Base-by-base conservation (phyloP, 2,888 invertebrate genomes). In the Epirrhoe alternata region DNA sequence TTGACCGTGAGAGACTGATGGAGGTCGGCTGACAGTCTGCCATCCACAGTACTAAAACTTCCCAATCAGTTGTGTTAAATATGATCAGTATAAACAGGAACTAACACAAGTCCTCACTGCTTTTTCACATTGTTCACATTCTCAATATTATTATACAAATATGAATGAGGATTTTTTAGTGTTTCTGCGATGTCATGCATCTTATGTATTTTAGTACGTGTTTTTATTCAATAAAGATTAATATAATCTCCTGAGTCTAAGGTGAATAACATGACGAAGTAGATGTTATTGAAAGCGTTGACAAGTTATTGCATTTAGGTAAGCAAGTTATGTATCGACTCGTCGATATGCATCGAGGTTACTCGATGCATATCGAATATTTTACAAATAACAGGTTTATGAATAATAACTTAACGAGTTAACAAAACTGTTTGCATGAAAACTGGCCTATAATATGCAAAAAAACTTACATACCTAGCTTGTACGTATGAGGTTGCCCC, bases 1-100 rank as follows among this genome's bases (percentile, higher is more conserved):
- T 84, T 88, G 89, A 83, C 87, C 85, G 72, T 86, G 86, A 87
- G 81, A 78, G 70, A 74, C 76, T 77, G 81, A 84, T 83, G 80
- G 87, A 91, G 90, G 91, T 86, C 88, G 77, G 65, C 75, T 68
- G 75, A 71, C 79, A 76, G 64, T 38, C 70, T 78, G 80, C 77
- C 77, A 81, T 58, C 64, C 61, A 58, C 59, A 52, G 52, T 31
- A 51, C 51, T 58, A 17, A n/a, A 38, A 61, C 31, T 56, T 12
- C 38, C 55, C 53, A 61, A 47, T 16, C 51, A 12, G 5, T 30
- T n/a, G 12, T 30, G 30, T 6, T 12, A 51, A 31, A 30, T 42
- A 50, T 51, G 30, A n/a, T 3, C n/a, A 30, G 50, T 6, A 5
- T n/a, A 31, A 30, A 50, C 30, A 24, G 30, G n/a, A 30, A 30